Conservation (phyloP, 2,113 vertebrate genomes). For the Octodon degus region DNA sequence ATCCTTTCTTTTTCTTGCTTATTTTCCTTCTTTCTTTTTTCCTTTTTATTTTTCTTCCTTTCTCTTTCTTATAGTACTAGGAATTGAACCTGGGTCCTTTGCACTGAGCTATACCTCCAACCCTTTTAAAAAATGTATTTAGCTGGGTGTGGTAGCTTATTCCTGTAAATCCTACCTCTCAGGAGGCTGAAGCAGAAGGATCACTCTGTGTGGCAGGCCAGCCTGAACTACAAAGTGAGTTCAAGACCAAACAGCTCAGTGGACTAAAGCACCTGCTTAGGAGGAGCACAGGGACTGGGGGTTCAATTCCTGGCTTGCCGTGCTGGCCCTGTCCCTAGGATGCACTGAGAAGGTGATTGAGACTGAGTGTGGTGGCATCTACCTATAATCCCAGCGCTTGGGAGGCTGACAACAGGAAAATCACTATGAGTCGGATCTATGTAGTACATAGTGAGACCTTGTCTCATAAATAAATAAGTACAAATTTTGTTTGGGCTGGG, state of each 20-base stretch:
- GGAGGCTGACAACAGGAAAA: background rate
- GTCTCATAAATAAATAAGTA: background rate
- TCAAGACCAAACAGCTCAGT: too few species aligned
- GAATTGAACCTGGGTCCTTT: background rate
- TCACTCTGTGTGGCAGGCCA: background rate
- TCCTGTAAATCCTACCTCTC: background rate
- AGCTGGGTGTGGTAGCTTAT: background rate
- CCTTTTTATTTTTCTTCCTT: fast-evolving
- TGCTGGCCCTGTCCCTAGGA: too few species aligned
- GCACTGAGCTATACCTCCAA: background rate
- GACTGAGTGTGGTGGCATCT: background rate
- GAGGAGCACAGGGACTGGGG: too few species aligned
- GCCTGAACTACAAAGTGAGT: too few species aligned
- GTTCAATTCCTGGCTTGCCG: too few species aligned
- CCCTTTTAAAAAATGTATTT: background rate
- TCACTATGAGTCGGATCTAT: background rate
- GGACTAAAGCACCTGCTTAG: too few species aligned
- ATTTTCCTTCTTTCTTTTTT: background rate
- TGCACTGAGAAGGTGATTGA: too few species aligned
- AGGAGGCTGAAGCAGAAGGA: background rate
- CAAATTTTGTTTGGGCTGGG: background rate
- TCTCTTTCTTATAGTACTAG: background rate
- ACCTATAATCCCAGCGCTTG: background rate
- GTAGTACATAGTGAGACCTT: background rate
- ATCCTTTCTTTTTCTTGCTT: background rate